Conservation (phyloP, 1,140 invertebrate species). For the Condylostylus longicornis region DNA sequence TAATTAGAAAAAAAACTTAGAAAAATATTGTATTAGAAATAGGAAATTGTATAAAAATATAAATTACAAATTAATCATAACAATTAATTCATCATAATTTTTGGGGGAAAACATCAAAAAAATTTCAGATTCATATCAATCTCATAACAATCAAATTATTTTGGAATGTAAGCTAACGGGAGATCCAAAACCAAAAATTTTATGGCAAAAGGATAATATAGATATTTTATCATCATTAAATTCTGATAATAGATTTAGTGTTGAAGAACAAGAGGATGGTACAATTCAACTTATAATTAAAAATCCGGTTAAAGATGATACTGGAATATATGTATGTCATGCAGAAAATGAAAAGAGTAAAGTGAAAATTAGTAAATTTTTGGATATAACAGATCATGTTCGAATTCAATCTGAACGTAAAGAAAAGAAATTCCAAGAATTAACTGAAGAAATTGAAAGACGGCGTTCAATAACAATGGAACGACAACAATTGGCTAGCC, state of each 20-base stretch:
- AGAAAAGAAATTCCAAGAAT: constrained; percentile 12
- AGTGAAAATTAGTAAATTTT: constrained; percentile 30
- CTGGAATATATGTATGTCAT: constrained; percentile 26
- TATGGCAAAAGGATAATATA: constrained; percentile 68
- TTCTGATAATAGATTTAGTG: constrained; percentile 35
- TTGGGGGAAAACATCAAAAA: too few species aligned
- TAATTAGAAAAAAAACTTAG: too few species aligned
- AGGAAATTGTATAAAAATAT: too few species aligned
- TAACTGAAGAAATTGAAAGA: constrained; percentile 10
- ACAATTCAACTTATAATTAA: constrained; percentile 21
- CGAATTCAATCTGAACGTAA: constrained; percentile 12
- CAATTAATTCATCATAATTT: too few species aligned
- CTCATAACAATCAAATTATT: constrained; percentile 19
- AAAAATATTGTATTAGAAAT: too few species aligned
- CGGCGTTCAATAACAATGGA: too few species aligned
- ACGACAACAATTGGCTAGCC: too few species aligned
- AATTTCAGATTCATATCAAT: constrained; percentile 26
- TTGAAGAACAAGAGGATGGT: constrained; percentile 15
- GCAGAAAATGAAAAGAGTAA: constrained; percentile 27
- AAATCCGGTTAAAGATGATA: constrained; percentile 15
- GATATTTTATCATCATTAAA: constrained; percentile 33
- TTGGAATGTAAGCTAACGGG: constrained; percentile 29
- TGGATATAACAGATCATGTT: constrained; percentile 23
- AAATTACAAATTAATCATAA: too few species aligned
- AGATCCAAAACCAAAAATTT: constrained; percentile 36